phyloP scores from a whole-genome alignment of 1,140 invertebrate genomes.

The Drosophila rufa region DNA sequence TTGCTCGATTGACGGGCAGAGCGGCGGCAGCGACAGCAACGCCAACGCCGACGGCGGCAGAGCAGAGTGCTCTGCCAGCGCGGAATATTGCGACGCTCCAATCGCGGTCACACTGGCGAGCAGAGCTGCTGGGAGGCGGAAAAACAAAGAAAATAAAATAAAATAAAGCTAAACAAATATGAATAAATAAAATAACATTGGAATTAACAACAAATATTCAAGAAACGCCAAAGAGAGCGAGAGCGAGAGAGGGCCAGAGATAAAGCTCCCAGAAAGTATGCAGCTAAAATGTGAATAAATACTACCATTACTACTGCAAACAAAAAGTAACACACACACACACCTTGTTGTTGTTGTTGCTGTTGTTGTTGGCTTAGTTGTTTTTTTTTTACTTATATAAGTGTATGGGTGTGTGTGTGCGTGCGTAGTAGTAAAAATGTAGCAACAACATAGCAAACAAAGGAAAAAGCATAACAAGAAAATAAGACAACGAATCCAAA shows the following conservation, averaged over 20 bases:
- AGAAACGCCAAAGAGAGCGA: not conserved
- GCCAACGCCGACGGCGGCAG: too few species aligned
- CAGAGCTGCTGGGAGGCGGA: constrained; percentile 23
- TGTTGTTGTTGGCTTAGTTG: constrained; percentile 7
- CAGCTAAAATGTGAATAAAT: constrained; percentile 52
- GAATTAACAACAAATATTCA: not conserved
- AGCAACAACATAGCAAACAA: constrained; percentile 25
- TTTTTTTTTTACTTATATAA: constrained; percentile 35
- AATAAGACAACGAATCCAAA: constrained; percentile 48
- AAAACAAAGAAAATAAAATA: constrained; percentile 16
- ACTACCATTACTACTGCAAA: constrained; percentile 4
- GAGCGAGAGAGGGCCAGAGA: constrained; percentile 10
- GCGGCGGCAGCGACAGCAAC: too few species aligned
- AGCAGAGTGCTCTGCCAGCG: too few species aligned
- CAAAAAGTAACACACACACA: constrained; percentile 24
- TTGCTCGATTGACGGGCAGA: too few species aligned
- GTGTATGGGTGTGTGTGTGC: constrained; percentile 34
- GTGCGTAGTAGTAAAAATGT: constrained; percentile 45
- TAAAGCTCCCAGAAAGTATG: constrained; percentile 47
- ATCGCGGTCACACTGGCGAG: constrained; percentile 24
- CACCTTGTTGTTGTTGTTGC: constrained; percentile 14
- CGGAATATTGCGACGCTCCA: constrained; percentile 1
- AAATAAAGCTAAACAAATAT: constrained; percentile 1
- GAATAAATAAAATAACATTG: not conserved
- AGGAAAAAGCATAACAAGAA: constrained; percentile 4